Evolutionary conservation across 2,113 vertebrate species (phyloP).

Genomic region (Petaurus breviceps): DNA sequence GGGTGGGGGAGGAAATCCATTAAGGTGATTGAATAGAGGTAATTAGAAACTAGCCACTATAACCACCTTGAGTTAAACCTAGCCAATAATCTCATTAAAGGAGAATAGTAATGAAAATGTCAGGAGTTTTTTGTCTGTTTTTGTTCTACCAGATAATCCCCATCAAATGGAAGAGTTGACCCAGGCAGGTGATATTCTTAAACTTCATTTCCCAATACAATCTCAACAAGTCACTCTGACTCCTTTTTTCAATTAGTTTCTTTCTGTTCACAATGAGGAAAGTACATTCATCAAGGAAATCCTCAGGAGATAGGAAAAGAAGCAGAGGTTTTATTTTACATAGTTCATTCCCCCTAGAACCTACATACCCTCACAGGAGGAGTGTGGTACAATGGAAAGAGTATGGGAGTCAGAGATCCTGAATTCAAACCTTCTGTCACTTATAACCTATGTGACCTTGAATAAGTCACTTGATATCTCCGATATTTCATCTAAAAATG

Average conservation of each 20-base stretch:
- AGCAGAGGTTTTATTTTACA: not conserved
- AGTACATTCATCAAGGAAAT: not conserved
- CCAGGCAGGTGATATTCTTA: not conserved
- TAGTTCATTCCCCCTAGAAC: no score
- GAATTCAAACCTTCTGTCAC: not conserved
- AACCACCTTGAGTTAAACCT: not conserved
- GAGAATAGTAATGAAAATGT: not conserved
- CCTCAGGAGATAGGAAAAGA: not conserved
- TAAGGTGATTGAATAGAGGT: constrained; percentile 37
- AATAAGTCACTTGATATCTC: not conserved
- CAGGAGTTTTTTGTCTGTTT: not conserved
- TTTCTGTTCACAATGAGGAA: not conserved
- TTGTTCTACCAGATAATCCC: not conserved
- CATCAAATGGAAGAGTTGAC: not conserved
- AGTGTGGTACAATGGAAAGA: not conserved
- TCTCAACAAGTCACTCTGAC: no score
- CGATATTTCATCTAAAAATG: not conserved
- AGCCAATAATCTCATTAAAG: not conserved
- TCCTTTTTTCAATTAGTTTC: constrained; percentile 1
- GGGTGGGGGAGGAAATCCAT: not conserved
- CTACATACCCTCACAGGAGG: no score
- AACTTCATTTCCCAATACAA: not conserved
- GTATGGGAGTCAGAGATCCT: not conserved
- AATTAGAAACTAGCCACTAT: not conserved
- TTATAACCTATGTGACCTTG: not conserved